These are phyloP conservation scores for Caretta caretta DNA, from an alignment of 2,113 vertebrate genomes.

Conservation along the genomic window DNA sequence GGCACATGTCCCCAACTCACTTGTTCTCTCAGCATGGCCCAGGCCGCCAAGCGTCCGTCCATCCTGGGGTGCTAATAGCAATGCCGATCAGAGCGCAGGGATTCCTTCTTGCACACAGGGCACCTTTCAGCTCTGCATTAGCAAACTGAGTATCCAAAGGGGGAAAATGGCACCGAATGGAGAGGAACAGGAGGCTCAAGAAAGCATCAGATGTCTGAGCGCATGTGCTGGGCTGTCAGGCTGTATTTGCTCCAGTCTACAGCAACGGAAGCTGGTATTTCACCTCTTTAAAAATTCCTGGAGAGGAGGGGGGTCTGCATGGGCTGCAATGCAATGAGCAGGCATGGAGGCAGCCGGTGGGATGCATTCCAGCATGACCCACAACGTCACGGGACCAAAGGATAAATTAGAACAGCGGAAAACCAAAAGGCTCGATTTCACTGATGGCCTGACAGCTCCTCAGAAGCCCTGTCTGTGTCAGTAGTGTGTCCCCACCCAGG, in stretches of 20 bases:
- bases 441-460: background rate
- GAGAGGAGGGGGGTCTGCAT: too few relatives aligned
- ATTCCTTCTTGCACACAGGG: background rate
- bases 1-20: too few relatives aligned
- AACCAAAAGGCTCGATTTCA: background rate
- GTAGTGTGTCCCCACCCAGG: too few relatives aligned
- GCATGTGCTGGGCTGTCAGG: background rate
- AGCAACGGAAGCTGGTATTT: background rate
- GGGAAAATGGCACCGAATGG: background rate
- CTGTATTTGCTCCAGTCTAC: too few relatives aligned
- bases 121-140: background rate
- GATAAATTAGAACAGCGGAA: background rate
- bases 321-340: background rate
- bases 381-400: fast-evolving
- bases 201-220: background rate
- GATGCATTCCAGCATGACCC: background rate
- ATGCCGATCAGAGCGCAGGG: background rate
- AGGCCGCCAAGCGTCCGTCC: too few relatives aligned
- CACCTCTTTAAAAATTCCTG: background rate
- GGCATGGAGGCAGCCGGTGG: background rate
- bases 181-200: background rate
- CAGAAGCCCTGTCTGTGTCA: background rate
- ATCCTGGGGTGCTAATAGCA: background rate
- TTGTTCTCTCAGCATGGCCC: too few relatives aligned
- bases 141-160: background rate